These are phyloP conservation scores for Meta bourneti DNA, from an alignment of 2,888 invertebrate genomes.

Conservation along the genomic window DNA sequence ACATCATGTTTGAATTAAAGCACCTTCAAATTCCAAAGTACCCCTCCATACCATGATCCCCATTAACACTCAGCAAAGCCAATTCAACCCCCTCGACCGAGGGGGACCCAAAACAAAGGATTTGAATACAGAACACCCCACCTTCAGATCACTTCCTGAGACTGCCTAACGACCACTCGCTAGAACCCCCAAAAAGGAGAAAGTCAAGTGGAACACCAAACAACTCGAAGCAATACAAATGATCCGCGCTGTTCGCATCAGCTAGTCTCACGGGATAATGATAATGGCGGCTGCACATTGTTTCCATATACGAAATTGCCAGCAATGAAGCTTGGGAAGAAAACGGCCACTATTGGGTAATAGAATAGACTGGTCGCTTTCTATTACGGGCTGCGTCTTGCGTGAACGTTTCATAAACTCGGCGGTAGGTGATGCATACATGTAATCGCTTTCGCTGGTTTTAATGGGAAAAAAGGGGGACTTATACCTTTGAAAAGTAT, in stretches of 20 bases:
- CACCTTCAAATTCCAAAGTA: no score
- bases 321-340: slow-evolving; percentile 57
- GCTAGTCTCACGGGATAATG: slow-evolving; percentile 63
- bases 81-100: background rate
- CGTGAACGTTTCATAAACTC: slow-evolving; percentile 34
- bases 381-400: slow-evolving; percentile 40
- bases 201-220: slow-evolving; percentile 61
- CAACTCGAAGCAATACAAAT: slow-evolving; percentile 69
- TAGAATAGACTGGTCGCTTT: slow-evolving; percentile 36
- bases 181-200: background rate
- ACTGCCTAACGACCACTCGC: slow-evolving; percentile 35
- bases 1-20: no score
- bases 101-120: slow-evolving; percentile 11
- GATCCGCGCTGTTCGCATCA: slow-evolving; percentile 49
- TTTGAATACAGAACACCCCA: background rate
- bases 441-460: no score
- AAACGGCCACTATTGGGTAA: slow-evolving; percentile 42
- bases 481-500: no score
- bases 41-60: background rate
- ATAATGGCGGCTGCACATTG: slow-evolving; percentile 54
- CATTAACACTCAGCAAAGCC: slow-evolving; percentile 7
- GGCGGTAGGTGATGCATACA: background rate
- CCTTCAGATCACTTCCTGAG: slow-evolving; percentile 20
- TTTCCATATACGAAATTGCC: slow-evolving; percentile 70
- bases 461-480: no score